phyloP scores from a whole-genome alignment of 2,113 vertebrate genomes.

The Phrynocephalus versicolor region DNA sequence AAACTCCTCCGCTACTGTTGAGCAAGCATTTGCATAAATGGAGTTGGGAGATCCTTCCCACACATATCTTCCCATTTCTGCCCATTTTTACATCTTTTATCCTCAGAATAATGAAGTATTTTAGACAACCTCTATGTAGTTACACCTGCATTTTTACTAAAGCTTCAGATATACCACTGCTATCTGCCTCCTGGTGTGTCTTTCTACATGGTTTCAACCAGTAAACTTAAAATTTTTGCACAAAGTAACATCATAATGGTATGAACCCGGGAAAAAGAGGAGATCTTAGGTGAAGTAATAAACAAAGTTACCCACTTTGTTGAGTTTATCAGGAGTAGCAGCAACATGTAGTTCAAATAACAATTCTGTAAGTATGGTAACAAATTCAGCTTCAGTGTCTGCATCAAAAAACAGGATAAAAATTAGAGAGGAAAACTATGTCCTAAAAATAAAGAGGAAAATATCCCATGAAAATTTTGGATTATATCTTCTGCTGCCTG shows the following conservation, averaged over 20 bases:
- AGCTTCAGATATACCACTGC: not conserved
- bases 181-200: not conserved
- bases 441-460: not conserved
- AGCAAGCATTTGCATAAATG: not conserved
- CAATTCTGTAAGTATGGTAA: conserved; percentile 90
- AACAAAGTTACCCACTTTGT: conserved; percentile 81
- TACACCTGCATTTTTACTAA: not conserved
- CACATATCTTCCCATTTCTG: not conserved
- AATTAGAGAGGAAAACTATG: too few species aligned
- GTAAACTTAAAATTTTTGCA: not conserved
- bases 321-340: conserved; percentile 96
- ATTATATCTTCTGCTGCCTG: not conserved
- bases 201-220: conserved; percentile 7
- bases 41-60: not conserved
- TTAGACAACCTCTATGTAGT: not conserved
- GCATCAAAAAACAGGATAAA: conserved; percentile 64
- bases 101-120: not conserved
- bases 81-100: not conserved
- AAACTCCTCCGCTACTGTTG: not conserved
- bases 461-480: not conserved
- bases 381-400: conserved; percentile 88
- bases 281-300: not conserved
- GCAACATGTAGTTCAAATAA: conserved; percentile 96
- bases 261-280: not conserved
- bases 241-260: not conserved